Evolutionary conservation across 2,797 vertebrate species (phyloP).

Genomic region (Chelmon rostratus): DNA sequence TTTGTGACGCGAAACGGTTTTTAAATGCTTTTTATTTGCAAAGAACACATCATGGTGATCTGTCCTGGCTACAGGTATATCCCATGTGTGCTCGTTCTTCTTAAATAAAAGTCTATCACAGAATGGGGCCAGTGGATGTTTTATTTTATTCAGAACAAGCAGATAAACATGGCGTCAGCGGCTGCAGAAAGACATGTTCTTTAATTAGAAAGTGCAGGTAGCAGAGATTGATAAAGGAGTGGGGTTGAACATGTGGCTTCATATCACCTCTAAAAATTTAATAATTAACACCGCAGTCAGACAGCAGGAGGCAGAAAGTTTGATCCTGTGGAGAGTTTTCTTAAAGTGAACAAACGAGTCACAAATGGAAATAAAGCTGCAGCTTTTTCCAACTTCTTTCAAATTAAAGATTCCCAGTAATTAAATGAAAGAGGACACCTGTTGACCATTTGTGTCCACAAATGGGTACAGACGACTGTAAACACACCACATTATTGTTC

Average conservation of each 20-base stretch:
- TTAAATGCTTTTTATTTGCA: constrained; percentile 56
- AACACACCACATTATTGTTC: not conserved
- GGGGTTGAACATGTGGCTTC: not conserved
- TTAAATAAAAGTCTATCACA: constrained; percentile 71
- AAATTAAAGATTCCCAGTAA: not conserved
- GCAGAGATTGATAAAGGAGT: not conserved
- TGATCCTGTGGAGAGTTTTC: not conserved
- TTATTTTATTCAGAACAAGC: constrained; percentile 48
- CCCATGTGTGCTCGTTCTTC: constrained; percentile 61
- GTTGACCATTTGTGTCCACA: not conserved
- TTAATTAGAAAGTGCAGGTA: constrained; percentile 5
- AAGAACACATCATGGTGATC: constrained; percentile 32
- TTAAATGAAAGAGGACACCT: not conserved
- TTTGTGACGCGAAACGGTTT: constrained; percentile 41
- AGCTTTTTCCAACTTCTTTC: not conserved
- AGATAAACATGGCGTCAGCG: not conserved
- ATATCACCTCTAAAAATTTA: not conserved
- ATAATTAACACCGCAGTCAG: not conserved
- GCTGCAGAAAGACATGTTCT: not conserved
- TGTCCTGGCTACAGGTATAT: constrained; percentile 46
- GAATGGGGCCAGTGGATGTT: constrained; percentile 58
- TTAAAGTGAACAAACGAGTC: not conserved
- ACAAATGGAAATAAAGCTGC: not conserved
- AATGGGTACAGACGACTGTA: not conserved
- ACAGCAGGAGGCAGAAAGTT: not conserved